Evolutionary conservation across 2,797 vertebrate genomes (phyloP).

Genomic region (Danio jaintianensis): DNA sequence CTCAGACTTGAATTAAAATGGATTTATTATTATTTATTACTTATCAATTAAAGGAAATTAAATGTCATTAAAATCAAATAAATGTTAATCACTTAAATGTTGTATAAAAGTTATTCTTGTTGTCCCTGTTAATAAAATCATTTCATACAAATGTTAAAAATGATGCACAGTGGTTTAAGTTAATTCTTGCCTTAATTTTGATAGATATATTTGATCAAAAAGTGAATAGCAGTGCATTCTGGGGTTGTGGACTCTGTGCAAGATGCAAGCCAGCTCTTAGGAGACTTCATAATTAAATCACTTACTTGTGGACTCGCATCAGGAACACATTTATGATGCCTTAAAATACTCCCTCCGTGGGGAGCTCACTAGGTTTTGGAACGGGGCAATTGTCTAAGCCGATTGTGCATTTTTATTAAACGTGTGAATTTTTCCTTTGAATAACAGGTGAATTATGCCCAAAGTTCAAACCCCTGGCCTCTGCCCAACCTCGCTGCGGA

Average conservation of each 20-base stretch:
- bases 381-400: not conserved
- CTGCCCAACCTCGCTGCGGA: conserved; percentile 37
- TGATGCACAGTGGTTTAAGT: not conserved
- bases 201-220: not conserved
- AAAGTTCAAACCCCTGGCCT: conserved; percentile 36
- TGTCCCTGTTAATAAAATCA: too few relatives aligned
- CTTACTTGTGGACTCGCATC: not conserved
- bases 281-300: not conserved
- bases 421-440: conserved; percentile 18
- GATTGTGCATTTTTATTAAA: conserved; percentile 30
- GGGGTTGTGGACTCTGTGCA: not conserved
- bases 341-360: conserved; percentile 4
- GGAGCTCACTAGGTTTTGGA: conserved; percentile 15
- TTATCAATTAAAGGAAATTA: too few relatives aligned
- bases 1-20: too few relatives aligned
- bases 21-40: too few relatives aligned
- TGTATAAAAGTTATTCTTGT: too few relatives aligned
- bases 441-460: conserved; percentile 54
- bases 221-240: not conserved
- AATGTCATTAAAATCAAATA: too few relatives aligned
- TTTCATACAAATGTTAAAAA: too few relatives aligned
- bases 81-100: too few relatives aligned
- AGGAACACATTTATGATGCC: conserved; percentile 12
- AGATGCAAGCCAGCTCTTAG: not conserved
- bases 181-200: not conserved